Conservation (phyloP, 2,113 vertebrate genomes). For the Passer domesticus region DNA sequence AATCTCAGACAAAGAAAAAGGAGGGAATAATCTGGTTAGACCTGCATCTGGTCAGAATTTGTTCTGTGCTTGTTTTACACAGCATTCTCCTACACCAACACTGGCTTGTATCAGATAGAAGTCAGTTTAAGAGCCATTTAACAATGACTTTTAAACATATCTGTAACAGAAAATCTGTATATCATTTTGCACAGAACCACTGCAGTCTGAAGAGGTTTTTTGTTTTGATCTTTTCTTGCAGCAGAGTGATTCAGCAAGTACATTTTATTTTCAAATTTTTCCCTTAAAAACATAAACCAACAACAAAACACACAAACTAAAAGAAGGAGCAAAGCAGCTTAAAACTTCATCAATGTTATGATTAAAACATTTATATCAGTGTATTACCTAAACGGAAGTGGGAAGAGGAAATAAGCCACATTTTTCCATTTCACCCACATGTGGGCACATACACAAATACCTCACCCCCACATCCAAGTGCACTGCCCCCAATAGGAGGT, state of each 20-base stretch:
- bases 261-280: not conserved
- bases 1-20: not conserved
- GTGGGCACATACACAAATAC: not conserved
- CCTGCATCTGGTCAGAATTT: not conserved
- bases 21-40: not conserved
- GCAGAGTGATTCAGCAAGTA: not conserved
- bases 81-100: not conserved
- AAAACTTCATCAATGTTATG: not conserved
- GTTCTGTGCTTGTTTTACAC: not conserved
- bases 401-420: conserved; percentile 4
- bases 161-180: not conserved
- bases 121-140: not conserved
- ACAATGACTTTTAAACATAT: not conserved
- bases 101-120: not conserved
- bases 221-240: not conserved
- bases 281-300: not conserved
- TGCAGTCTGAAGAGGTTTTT: not conserved
- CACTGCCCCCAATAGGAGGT: not conserved
- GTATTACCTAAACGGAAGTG: not conserved
- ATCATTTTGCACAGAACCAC: not conserved
- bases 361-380: not conserved
- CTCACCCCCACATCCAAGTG: not conserved
- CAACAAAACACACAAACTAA: not conserved
- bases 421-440: not conserved
- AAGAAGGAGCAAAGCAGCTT: not conserved